Base-by-base conservation (phyloP, 2,797 vertebrate species). In the Poeciliopsis turneri region DNA sequence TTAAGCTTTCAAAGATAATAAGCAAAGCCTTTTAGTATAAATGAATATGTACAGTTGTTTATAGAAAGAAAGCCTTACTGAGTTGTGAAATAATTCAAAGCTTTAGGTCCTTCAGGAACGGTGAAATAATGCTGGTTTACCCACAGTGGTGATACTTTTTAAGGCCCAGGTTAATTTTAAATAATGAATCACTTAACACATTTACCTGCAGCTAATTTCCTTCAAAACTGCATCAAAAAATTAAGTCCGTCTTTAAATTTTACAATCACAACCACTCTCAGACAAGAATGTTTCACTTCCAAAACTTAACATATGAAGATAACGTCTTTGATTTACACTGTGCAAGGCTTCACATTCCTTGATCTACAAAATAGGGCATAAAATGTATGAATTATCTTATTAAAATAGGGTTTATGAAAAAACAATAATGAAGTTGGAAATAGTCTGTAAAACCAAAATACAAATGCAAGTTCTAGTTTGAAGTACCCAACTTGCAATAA, bases 101-200 rank as follows among this genome's bases (percentile, higher is more conserved):
- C 55, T 55, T 5, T 7, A 69, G 86, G 74, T 91, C 82, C 81
- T 81, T 85, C 28, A 82, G 81, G 87, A 87, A 76, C 28, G 72
- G 57, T 75, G 69, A 84, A 81, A 80, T 69, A 88, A 87, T 88
- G 85, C 84, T 92, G 90, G 88, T 92, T 85, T 73, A 84, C 88
- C 86, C 90, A 85, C 83, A 86, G 76, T 76, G 84, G 82, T 89
- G 86, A 90, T 82, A 45, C 57, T 82, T 61, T 55, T 55, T 51
- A 83, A 72, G n/a, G 85, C 33, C 72, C 2, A n/a, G 57, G 45
- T 75, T 80, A 76, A 39, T 77, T 79, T 81, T 76, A 80, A 87
- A 88, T 74, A 55, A 80, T 57, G 78, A 74, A 78, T 16, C n/a
- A 76, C 80, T 80, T 80, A 81, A 85, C 66, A 78, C 77, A 86